These are phyloP conservation scores for Colius striatus DNA, from an alignment of 2,113 vertebrate species.

Conservation along the genomic window DNA sequence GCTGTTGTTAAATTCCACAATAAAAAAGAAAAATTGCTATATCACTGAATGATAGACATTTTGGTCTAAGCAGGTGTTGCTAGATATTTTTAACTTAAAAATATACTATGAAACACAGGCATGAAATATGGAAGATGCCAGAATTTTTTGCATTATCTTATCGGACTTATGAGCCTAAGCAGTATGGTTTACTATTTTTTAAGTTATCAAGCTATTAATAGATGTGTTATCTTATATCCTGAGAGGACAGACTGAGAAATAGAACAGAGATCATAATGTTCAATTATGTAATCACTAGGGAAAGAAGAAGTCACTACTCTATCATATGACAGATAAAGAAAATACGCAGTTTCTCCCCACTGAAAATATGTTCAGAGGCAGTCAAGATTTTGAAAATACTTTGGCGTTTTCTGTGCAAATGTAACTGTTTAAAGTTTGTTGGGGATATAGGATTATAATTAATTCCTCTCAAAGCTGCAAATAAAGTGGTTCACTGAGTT, in stretches of 20 bases:
- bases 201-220: background rate
- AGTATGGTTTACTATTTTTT: background rate
- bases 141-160: background rate
- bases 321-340: background rate
- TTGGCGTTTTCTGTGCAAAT: background rate
- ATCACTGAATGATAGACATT: background rate
- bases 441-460: constrained; percentile 7
- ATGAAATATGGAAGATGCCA: background rate
- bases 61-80: background rate
- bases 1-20: background rate
- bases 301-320: background rate
- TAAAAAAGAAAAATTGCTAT: background rate
- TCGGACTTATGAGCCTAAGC: background rate
- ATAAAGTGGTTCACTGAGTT: constrained; percentile 36
- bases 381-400: background rate
- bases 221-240: background rate
- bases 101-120: background rate
- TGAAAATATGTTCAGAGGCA: background rate
- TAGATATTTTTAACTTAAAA: background rate
- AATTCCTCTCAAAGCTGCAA: constrained; percentile 24
- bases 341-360: background rate
- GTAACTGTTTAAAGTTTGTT: background rate
- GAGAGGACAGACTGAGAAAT: background rate
- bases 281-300: background rate
- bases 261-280: background rate